These are phyloP conservation scores for Eulemur albifrons DNA, from an alignment of 2,797 vertebrate genomes.

Conservation along the genomic window DNA sequence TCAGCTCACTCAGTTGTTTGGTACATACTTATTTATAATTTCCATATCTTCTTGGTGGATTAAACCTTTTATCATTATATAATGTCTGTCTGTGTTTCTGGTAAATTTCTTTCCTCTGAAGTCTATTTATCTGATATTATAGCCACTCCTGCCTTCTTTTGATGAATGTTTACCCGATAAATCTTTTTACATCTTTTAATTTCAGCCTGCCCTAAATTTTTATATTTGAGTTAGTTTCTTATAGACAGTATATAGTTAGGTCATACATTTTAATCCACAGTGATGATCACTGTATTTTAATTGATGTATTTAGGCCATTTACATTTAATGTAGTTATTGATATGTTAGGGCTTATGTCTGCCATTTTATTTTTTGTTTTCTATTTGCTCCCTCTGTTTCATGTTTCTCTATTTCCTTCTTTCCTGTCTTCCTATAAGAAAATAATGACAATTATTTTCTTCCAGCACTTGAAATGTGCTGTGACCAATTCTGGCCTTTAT, in stretches of 20 bases:
- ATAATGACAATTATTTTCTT: neutral
- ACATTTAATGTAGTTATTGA: neutral
- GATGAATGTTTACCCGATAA: neutral
- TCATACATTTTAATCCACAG: neutral
- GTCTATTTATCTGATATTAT: neutral
- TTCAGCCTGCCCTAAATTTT: neutral
- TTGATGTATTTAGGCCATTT: neutral
- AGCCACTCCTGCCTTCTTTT: neutral
- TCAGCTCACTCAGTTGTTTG: neutral
- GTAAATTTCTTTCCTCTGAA: neutral
- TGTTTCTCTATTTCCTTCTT: neutral
- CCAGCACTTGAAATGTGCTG: neutral
- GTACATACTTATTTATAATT: neutral
- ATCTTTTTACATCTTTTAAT: neutral
- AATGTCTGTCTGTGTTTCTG: neutral
- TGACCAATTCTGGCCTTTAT: neutral
- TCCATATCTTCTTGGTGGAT: neutral
- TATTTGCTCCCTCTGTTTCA: neutral
- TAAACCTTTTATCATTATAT: neutral
- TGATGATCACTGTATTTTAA: neutral
- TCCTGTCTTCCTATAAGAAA: neutral
- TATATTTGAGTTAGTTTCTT: neutral
- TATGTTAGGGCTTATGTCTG: neutral
- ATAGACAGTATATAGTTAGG: neutral
- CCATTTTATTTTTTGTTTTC: neutral